Percentiles rank a stretch among this genome's conserved stretches.
phyloP scores from a whole-genome alignment of 2,797 vertebrate species.

The Melanogrammus aeglefinus region DNA sequence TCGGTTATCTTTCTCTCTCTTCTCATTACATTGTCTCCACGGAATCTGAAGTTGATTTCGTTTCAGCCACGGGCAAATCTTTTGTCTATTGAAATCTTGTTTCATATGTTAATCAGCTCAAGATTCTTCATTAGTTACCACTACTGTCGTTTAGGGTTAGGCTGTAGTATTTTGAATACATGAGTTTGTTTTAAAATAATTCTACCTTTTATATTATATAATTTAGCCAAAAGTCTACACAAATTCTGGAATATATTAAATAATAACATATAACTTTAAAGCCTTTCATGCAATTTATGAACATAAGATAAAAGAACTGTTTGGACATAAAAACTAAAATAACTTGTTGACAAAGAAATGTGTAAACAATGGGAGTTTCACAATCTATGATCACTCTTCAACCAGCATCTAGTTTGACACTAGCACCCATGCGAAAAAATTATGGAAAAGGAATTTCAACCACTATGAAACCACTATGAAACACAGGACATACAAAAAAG shows the following conservation, averaged over 20 bases:
- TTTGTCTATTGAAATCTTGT: constrained; percentile 54
- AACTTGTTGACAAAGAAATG: neutral
- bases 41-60: constrained; percentile 45
- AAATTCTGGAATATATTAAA: neutral
- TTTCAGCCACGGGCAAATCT: constrained; percentile 45
- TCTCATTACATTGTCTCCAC: constrained; percentile 47
- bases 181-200: neutral
- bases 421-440: neutral
- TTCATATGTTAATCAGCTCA: constrained; percentile 70
- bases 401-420: neutral
- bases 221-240: neutral
- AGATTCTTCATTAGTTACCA: constrained; percentile 54
- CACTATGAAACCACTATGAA: neutral
- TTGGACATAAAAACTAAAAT: neutral
- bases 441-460: neutral
- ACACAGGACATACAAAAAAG: neutral
- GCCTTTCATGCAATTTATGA: neutral
- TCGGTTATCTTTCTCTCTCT: constrained; percentile 32
- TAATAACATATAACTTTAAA: neutral
- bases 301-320: neutral
- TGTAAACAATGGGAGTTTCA: neutral
- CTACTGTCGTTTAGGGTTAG: neutral
- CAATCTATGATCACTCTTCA: neutral
- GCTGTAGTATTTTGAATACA: neutral
- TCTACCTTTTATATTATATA: neutral